Percentiles rank a stretch among this genome's conserved stretches.
phyloP scores from a whole-genome alignment of 2,888 invertebrate genomes.

The Lingula anatina region DNA sequence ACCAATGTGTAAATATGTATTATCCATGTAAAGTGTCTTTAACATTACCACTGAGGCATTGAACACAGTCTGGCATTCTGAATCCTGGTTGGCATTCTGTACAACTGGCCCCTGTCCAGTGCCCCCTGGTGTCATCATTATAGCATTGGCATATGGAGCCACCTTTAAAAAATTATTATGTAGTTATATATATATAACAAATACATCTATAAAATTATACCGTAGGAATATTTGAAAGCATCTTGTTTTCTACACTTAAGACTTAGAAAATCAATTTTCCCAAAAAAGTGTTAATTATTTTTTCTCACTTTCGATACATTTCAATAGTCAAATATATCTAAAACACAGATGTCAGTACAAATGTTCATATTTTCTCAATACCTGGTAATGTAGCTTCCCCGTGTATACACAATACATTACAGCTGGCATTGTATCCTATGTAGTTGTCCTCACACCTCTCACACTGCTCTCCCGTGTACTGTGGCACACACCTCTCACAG shows the following conservation, averaged over 20 bases:
- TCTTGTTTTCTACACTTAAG: no score
- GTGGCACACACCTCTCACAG: slow-evolving; percentile 20
- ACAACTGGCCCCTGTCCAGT: slow-evolving; percentile 31
- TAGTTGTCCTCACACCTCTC: slow-evolving; percentile 20
- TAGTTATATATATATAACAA: not conserved
- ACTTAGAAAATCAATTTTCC: no score
- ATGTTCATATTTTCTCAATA: slow-evolving; percentile 5
- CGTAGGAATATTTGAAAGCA: no score
- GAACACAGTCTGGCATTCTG: slow-evolving; percentile 22
- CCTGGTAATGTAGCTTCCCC: slow-evolving; percentile 23
- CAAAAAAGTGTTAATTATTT: no score
- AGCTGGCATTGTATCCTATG: slow-evolving; percentile 30
- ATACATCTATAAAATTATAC: not conserved
- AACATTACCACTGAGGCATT: no score
- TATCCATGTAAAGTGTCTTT: no score
- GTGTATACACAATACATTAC: slow-evolving; percentile 23
- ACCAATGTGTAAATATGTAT: no score
- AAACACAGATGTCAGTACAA: not conserved
- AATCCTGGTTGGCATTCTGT: slow-evolving; percentile 25
- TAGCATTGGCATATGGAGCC: slow-evolving; percentile 25
- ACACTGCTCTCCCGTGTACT: slow-evolving; percentile 21
- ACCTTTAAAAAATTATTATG: slow-evolving; percentile 12
- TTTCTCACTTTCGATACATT: no score
- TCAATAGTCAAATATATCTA: no score
- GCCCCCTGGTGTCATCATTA: slow-evolving; percentile 21